A percentile compares a stretch with the other conserved stretches of the same genome.
These are phyloP conservation scores for Panulirus ornatus DNA, from an alignment of 1,140 invertebrate genomes.

Conservation along the genomic window DNA sequence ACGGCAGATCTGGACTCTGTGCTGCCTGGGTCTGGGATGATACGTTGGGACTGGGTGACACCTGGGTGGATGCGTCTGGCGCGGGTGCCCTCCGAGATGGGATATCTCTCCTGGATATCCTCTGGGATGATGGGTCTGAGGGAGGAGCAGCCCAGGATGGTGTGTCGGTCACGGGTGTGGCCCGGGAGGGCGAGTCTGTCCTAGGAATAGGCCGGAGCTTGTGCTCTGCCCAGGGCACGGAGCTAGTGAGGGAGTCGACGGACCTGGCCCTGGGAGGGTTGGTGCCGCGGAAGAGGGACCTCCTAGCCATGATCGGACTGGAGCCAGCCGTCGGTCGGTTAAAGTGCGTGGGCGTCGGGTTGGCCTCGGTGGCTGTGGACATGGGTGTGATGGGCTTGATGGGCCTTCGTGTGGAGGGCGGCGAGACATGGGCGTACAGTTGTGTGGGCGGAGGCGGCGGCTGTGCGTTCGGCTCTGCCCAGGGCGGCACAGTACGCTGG, in stretches of 20 bases:
- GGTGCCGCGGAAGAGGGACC: conserved; percentile 32
- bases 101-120: background rate
- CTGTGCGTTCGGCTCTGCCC: conserved; percentile 69
- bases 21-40: too few species aligned
- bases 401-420: background rate
- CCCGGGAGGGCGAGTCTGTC: conserved; percentile 45
- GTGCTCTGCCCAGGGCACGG: conserved; percentile 33
- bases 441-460: conserved; percentile 63
- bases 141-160: background rate
- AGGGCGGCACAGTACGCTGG: conserved; percentile 51
- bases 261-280: conserved; percentile 27
- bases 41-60: too few species aligned
- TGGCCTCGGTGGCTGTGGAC: conserved; percentile 16
- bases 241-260: conserved; percentile 27
- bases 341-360: conserved; percentile 46
- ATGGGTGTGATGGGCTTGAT: conserved; percentile 33
- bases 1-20: too few species aligned
- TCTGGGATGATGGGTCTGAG: background rate
- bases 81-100: background rate
- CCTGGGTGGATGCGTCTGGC: too few species aligned
- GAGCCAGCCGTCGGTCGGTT: conserved; percentile 62
- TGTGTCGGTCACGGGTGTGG: background rate
- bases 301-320: conserved; percentile 50
- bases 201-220: conserved; percentile 16
- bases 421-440: conserved; percentile 31